phyloP scores from a whole-genome alignment of 2,113 vertebrate species.

The Copsychus sechellarum region DNA sequence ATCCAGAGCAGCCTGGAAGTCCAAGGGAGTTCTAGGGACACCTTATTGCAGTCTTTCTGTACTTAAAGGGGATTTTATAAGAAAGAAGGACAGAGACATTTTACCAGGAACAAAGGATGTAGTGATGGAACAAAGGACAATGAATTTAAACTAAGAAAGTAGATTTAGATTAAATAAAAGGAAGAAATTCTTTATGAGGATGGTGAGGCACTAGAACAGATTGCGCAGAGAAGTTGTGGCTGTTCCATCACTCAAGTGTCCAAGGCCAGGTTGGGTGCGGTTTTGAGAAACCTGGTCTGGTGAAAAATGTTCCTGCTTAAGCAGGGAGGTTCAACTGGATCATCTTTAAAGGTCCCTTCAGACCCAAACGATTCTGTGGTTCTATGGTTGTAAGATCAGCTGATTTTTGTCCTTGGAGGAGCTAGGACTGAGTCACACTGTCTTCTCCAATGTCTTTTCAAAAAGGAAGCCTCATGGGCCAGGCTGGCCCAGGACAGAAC shows the following conservation, averaged over 20 bases:
- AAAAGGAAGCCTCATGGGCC: neutral
- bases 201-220: neutral
- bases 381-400: neutral
- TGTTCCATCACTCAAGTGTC: neutral
- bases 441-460: neutral
- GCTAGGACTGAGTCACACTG: neutral
- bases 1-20: neutral
- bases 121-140: neutral
- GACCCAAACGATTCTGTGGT: neutral
- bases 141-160: neutral
- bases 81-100: neutral
- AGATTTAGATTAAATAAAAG: neutral
- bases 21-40: neutral
- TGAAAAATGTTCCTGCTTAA: neutral
- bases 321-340: neutral
- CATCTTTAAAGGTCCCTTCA: neutral
- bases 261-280: neutral
- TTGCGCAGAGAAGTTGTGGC: neutral
- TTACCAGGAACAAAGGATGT: too few species aligned
- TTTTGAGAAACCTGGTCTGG: neutral
- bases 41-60: neutral
- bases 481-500: neutral
- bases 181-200: neutral
- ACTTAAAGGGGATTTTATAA: neutral
- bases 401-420: neutral